phyloP scores from a whole-genome alignment of 2,797 vertebrate species.

The Tachyglossus aculeatus region DNA sequence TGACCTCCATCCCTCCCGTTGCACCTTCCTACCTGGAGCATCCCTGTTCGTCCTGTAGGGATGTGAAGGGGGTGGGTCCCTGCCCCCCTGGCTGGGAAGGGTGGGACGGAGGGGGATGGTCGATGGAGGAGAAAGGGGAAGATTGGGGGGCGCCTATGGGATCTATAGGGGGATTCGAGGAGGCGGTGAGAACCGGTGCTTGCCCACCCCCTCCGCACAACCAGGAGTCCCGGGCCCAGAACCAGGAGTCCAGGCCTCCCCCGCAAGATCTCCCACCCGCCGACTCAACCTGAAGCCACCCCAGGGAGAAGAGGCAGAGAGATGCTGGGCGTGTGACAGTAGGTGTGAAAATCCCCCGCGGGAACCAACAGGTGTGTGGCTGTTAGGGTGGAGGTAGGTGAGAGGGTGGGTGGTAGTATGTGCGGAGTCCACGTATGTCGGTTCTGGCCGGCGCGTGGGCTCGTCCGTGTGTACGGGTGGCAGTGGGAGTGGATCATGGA shows the following conservation, averaged over 20 bases:
- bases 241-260: background rate
- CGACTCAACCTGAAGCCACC: background rate
- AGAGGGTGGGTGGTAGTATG: background rate
- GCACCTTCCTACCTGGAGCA: no score
- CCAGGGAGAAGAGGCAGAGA: no score
- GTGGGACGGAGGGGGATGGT: background rate
- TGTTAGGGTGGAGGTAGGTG: background rate
- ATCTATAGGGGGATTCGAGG: background rate
- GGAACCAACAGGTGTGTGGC: background rate
- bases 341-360: background rate
- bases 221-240: background rate
- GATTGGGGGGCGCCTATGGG: no score
- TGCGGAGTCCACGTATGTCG: background rate
- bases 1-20: background rate
- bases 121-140: background rate
- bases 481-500: background rate
- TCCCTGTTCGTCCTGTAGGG: no score
- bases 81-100: background rate
- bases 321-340: background rate
- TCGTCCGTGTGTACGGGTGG: background rate
- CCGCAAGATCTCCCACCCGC: background rate
- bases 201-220: no score
- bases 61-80: no score
- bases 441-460: no score
- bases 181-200: background rate